Base-by-base conservation (phyloP, 53 echinoderm and acorn worm species). In the Luidia sarsii region DNA sequence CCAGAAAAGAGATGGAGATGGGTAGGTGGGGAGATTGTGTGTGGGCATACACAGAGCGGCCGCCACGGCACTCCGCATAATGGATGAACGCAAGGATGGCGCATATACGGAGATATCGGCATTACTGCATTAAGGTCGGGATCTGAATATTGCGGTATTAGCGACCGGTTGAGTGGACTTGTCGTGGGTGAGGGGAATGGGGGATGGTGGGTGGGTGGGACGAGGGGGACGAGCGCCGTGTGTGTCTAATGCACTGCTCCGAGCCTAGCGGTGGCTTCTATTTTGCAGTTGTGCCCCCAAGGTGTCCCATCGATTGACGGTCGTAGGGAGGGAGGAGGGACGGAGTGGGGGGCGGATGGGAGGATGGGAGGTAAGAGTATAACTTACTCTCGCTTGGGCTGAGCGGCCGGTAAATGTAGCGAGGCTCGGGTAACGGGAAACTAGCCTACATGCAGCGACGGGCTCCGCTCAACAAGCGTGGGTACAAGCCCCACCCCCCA, bases 301-400 rank as follows among this genome's bases (percentile, higher is more conserved):
- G 77, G 77, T 77, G 61, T 77, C 59, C 49, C 3, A 14, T 11
- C 77, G 48, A 77, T 77, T 61, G 77, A 77, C 61, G 60, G 34
- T 43, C 25, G 25, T 31, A 28, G n/a, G n/a, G n/a, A n/a, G n/a
- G n/a, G n/a, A n/a, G n/a, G n/a, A n/a, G n/a, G n/a, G n/a, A n/a
- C n/a, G n/a, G n/a, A n/a, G n/a, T n/a, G n/a, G n/a, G n/a, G n/a
- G n/a, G n/a, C n/a, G n/a, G n/a, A n/a, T n/a, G n/a, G n/a, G n/a
- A n/a, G n/a, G n/a, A n/a, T n/a, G n/a, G n/a, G n/a, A n/a, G n/a
- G n/a, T n/a, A n/a, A 7, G 61, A 74, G 56, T 46, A 46, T 77
- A 77, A 77, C 59, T 77, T 77, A 77, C 77, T 77, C 45, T 59
- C 77, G 46, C 43, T 77, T 77, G 60, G 31, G 5, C 43, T 39